Percentiles rank a stretch among this genome's conserved stretches.
Evolutionary conservation across 2,888 invertebrate species (phyloP).

Genomic region (Cepaea hortensis): DNA sequence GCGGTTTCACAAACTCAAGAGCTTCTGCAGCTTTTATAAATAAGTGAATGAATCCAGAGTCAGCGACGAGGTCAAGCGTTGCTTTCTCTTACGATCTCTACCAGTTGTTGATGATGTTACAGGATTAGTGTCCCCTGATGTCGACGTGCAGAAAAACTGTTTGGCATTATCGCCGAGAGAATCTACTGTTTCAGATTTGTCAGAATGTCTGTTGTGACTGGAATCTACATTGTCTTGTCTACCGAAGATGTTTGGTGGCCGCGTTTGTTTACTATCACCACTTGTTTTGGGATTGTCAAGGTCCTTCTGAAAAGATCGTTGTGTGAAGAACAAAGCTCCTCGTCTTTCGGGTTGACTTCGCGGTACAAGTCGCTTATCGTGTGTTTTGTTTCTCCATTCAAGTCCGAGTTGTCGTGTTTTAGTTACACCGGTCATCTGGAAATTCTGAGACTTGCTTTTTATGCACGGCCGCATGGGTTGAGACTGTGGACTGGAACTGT

Average conservation of each 20-base stretch:
- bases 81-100: background rate
- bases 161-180: background rate
- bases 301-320: conserved; percentile 32
- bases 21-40: background rate
- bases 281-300: conserved; percentile 16
- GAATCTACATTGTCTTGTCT: conserved; percentile 30
- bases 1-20: no score
- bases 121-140: background rate
- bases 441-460: conserved; percentile 14
- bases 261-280: background rate
- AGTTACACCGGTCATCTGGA: conserved; percentile 18
- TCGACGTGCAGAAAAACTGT: background rate
- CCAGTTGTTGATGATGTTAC: background rate
- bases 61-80: conserved; percentile 19
- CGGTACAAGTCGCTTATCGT: background rate
- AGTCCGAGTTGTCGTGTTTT: background rate
- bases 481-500: background rate
- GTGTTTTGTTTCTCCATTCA: conserved; percentile 1
- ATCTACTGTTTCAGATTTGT: background rate
- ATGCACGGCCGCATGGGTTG: background rate
- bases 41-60: conserved; percentile 26
- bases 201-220: background rate
- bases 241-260: background rate
- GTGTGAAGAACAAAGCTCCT: conserved; percentile 44
- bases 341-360: conserved; percentile 33